Evolutionary conservation across 1,140 invertebrate species (phyloP), one percentile per base, ranked within the genome.

Genomic region (Epicauta chinensis): DNA sequence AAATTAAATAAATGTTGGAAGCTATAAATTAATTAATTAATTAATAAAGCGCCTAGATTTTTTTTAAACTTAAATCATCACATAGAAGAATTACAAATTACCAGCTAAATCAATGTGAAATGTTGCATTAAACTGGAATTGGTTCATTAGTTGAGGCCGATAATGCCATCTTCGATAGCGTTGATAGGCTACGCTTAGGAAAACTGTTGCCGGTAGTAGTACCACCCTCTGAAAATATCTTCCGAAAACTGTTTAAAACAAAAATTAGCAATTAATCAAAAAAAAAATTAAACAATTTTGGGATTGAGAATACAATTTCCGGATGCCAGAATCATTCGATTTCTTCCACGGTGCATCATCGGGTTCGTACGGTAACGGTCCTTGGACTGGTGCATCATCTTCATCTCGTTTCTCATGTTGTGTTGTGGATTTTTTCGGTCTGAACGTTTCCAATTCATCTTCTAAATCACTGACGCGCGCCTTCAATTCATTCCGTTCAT

Each of bases 321-420:
- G 80, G 63, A 96, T 94, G 29, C 91, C 89, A 51, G 89, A 91
- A 71, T 88, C 85, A 10, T 79, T 80, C 16, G 77, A 79, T 63
- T 83, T 82, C 69, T 89, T 91, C 88, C 87, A 93, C 0, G 89
- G 84, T 55, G 96, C 96, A 73, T 98, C 94, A 61, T 94, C 90
- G 11, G 95, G 95, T 71, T 98, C 95, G 51, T 84, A 87, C 44
- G 94, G 94, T 58, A 98, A 80, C 16, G 95, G 95, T 11, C 95
- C 95, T 74, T 97, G 92, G 2, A 98, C 94, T 15, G 91, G 88
- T 23, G 86, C 81, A 64, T 93, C 91, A 34, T 88, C 84, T 42
- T 84, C 83, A 29, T 81, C 56, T 59, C 63, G 70, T 67, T 62
- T n/a, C n/a, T n/a, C n/a, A n/a, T n/a, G 57, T 48, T 69, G 65